Percentiles rank a stretch among this genome's conserved stretches.
phyloP scores from a whole-genome alignment of 37 sponge, comb jelly and placozoan species.

The Amphimedon queenslandica region DNA sequence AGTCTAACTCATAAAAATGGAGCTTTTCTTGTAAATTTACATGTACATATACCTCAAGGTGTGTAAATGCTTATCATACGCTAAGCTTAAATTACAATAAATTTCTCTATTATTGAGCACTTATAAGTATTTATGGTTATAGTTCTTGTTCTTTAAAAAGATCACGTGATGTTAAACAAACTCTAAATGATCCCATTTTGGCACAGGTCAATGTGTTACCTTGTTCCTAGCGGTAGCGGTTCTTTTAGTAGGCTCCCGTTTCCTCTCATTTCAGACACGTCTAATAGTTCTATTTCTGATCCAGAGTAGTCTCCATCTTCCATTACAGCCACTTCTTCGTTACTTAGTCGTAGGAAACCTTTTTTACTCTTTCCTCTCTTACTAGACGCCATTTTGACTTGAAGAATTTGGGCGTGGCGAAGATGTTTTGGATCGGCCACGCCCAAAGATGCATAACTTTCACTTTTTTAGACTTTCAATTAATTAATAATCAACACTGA shows the following conservation, averaged over 20 bases:
- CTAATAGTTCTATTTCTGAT: slow-evolving; percentile 32
- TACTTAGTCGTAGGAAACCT: slow-evolving; percentile 44
- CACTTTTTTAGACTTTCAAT: not conserved
- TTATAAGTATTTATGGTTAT: too few species aligned
- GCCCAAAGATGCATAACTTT: not conserved
- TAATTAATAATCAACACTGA: too few species aligned
- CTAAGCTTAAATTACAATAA: too few species aligned
- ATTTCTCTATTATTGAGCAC: too few species aligned
- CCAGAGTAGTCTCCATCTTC: slow-evolving; percentile 21
- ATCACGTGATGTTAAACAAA: not conserved
- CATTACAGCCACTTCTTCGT: slow-evolving; percentile 33
- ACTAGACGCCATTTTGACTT: not conserved
- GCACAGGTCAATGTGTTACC: not conserved
- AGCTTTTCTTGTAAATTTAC: too few species aligned
- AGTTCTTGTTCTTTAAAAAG: too few species aligned
- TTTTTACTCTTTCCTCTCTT: slow-evolving; percentile 14
- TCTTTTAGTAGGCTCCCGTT: not conserved
- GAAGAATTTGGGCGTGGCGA: not conserved
- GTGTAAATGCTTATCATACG: too few species aligned
- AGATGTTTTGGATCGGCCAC: not conserved
- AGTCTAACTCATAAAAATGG: too few species aligned
- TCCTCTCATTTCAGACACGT: not conserved
- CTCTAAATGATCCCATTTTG: not conserved
- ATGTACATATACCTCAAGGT: too few species aligned
- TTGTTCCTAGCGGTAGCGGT: not conserved